Percentiles rank a stretch among this genome's conserved stretches.
Conservation (phyloP, 1,140 invertebrate species). For the Planococcus citri region DNA sequence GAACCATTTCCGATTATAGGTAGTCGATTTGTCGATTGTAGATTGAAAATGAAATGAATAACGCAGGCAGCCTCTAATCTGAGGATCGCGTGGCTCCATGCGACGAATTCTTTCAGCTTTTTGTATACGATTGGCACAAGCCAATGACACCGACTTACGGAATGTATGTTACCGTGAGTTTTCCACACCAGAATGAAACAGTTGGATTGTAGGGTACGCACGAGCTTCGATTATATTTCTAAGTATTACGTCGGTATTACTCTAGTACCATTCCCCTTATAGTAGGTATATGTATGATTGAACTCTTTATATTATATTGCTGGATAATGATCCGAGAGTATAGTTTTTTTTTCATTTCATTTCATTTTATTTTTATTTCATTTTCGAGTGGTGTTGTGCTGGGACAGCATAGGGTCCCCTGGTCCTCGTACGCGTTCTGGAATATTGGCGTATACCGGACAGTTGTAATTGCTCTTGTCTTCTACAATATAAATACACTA, state of each 20-base stretch:
- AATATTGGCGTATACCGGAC: not conserved
- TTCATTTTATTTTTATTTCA: too few relatives aligned
- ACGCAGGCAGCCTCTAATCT: not conserved
- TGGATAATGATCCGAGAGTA: not conserved
- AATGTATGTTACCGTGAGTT: not conserved
- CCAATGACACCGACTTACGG: not conserved
- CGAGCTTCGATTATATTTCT: not conserved
- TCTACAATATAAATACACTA: not conserved
- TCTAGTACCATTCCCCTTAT: too few relatives aligned
- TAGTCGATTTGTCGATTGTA: too few relatives aligned
- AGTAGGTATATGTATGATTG: too few relatives aligned
- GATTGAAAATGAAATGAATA: constrained; percentile 4
- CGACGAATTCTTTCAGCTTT: not conserved
- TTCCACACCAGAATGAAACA: not conserved
- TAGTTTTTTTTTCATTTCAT: not conserved
- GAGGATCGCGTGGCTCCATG: not conserved
- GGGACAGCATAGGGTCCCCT: not conserved
- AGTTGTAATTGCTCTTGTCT: not conserved
- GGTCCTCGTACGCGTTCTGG: not conserved
- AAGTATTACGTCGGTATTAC: not conserved
- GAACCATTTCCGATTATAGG: not conserved
- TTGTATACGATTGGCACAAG: constrained; percentile 1
- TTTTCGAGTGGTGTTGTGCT: too few relatives aligned
- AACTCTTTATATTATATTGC: not conserved
- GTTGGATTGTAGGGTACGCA: not conserved